These are phyloP conservation scores for Pseudomyrmex pallidus DNA, from an alignment of 1,140 invertebrate species.

Conservation along the genomic window DNA sequence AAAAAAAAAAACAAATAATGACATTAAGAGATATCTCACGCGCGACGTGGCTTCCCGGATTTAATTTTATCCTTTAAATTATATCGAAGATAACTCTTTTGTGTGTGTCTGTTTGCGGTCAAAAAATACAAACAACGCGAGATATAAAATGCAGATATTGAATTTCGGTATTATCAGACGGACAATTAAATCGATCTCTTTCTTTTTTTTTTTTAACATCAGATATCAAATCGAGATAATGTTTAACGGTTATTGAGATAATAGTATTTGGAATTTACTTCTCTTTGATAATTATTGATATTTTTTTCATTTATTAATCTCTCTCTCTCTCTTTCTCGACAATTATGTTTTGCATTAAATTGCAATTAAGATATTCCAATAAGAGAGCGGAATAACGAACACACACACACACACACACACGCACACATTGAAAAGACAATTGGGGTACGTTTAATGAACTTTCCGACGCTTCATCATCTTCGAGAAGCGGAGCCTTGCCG, in stretches of 20 bases:
- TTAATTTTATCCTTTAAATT: constrained; percentile 21
- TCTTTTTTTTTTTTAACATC: too few species aligned
- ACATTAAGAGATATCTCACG: neutral
- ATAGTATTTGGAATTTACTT: too few species aligned
- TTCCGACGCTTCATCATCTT: constrained; percentile 51
- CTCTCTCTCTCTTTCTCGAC: neutral
- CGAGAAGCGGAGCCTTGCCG: constrained; percentile 35
- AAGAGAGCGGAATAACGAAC: neutral
- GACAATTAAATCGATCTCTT: too few species aligned
- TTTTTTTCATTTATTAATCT: too few species aligned
- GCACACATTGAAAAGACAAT: constrained; percentile 21
- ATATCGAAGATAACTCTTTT: neutral
- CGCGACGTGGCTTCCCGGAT: neutral
- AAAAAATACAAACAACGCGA: too few species aligned
- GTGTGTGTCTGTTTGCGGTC: too few species aligned
- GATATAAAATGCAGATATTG: too few species aligned
- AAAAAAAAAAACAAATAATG: neutral
- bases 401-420: neutral
- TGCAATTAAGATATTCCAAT: constrained; percentile 49
- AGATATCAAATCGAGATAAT: too few species aligned
- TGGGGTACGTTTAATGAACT: constrained; percentile 44
- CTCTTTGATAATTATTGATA: too few species aligned
- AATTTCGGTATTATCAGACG: too few species aligned
- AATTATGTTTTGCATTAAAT: constrained; percentile 31
- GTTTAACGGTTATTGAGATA: too few species aligned